phyloP scores from a whole-genome alignment of 2,113 vertebrate species.

The Caranx ignobilis region DNA sequence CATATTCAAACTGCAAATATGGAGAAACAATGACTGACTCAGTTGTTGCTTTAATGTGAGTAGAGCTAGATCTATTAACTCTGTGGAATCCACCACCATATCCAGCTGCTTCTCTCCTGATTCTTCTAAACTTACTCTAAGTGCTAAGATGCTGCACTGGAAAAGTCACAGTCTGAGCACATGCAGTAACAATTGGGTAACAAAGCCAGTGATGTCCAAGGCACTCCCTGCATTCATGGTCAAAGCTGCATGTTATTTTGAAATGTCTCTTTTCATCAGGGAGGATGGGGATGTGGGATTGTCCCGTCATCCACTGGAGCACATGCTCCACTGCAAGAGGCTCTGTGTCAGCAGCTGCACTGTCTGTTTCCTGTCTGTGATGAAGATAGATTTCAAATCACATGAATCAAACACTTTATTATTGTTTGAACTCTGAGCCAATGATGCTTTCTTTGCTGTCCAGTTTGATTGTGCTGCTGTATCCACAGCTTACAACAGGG shows the following conservation, averaged over 20 bases:
- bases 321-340: too few relatives aligned
- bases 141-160: background rate
- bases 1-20: too few relatives aligned
- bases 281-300: constrained; percentile 19
- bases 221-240: constrained; percentile 16
- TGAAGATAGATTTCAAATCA: too few relatives aligned
- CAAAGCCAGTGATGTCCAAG: constrained; percentile 4
- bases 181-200: constrained; percentile 12
- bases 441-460: too few relatives aligned
- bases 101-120: background rate
- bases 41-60: too few relatives aligned
- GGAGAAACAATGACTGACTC: too few relatives aligned
- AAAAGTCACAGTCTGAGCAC: background rate
- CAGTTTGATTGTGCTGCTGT: too few relatives aligned
- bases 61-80: background rate
- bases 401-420: too few relatives aligned
- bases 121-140: constrained; percentile 7
- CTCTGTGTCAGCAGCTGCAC: too few relatives aligned
- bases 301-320: constrained; percentile 19
- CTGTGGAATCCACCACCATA: constrained; percentile 10
- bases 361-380: too few relatives aligned
- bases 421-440: too few relatives aligned
- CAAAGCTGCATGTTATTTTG: constrained; percentile 12
- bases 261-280: constrained; percentile 14
- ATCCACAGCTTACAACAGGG: too few relatives aligned